phyloP scores from a whole-genome alignment of 2,113 vertebrate species.

The Lathamus discolor region DNA sequence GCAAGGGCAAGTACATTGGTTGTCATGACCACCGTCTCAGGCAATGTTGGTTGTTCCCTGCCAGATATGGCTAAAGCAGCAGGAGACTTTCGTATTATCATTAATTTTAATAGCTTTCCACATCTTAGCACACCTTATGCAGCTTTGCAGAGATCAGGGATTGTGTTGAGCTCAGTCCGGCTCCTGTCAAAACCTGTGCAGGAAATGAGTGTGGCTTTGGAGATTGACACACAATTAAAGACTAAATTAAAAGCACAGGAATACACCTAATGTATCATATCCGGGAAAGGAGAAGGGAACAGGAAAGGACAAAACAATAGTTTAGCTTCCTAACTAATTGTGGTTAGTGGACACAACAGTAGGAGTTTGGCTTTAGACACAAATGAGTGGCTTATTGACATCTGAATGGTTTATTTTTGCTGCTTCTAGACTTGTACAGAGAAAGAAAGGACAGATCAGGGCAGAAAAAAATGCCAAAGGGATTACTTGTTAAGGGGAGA shows the following conservation, averaged over 20 bases:
- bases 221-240: background rate
- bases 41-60: background rate
- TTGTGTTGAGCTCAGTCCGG: background rate
- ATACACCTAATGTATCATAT: background rate
- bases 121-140: background rate
- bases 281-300: background rate
- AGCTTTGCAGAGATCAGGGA: background rate
- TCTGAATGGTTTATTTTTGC: background rate
- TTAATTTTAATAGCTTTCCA: slow-evolving; percentile 39
- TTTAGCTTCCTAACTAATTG: background rate
- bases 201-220: background rate
- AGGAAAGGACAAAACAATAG: background rate
- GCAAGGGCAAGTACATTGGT: background rate
- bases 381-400: background rate
- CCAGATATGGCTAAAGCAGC: background rate
- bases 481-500: background rate
- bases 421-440: background rate
- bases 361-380: background rate
- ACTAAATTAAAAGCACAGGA: background rate
- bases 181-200: background rate
- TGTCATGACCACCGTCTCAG: slow-evolving; percentile 38
- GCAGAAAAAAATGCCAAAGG: background rate
- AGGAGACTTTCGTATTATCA: background rate
- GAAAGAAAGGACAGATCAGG: background rate
- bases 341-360: background rate